A percentile compares a stretch with the other conserved stretches of the same genome.
phyloP scores from a whole-genome alignment of 2,888 invertebrate species.

The Patella caerulea region DNA sequence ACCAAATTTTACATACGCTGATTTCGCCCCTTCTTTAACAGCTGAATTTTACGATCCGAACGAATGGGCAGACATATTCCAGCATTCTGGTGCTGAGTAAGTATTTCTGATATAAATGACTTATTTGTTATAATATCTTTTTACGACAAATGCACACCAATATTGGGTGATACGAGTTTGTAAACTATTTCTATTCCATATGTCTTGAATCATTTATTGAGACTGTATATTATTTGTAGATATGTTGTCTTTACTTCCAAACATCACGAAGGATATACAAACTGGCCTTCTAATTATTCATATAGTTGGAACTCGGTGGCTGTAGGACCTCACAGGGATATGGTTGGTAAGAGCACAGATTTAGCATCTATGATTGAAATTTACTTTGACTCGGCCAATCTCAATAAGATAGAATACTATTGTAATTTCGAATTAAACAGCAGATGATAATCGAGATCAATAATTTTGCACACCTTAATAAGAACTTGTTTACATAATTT shows the following conservation, averaged over 20 bases:
- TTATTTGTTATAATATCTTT: too few species aligned
- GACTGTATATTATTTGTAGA: constrained; percentile 68
- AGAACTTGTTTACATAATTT: too few species aligned
- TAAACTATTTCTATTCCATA: too few species aligned
- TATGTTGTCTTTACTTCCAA: constrained; percentile 87
- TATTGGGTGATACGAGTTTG: too few species aligned
- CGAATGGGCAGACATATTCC: constrained; percentile 86
- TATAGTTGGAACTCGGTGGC: constrained; percentile 88
- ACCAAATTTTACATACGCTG: constrained; percentile 88
- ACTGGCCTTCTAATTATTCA: constrained; percentile 84
- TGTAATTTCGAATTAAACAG: too few species aligned
- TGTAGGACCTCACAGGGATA: constrained; percentile 82
- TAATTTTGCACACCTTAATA: too few species aligned
- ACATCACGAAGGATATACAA: constrained; percentile 87
- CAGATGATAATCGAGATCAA: too few species aligned
- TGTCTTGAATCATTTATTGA: too few species aligned
- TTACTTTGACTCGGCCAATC: too few species aligned
- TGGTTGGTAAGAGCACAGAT: constrained; percentile 76
- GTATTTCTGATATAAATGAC: background rate
- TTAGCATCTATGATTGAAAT: too few species aligned
- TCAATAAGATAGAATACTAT: too few species aligned
- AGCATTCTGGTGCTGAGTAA: constrained; percentile 87
- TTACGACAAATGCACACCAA: too few species aligned
- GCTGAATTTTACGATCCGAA: constrained; percentile 87
- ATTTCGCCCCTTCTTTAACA: constrained; percentile 88